Evolutionary conservation across 2,113 vertebrate genomes (phyloP).

Genomic region (Macheiramphus alcinus): DNA sequence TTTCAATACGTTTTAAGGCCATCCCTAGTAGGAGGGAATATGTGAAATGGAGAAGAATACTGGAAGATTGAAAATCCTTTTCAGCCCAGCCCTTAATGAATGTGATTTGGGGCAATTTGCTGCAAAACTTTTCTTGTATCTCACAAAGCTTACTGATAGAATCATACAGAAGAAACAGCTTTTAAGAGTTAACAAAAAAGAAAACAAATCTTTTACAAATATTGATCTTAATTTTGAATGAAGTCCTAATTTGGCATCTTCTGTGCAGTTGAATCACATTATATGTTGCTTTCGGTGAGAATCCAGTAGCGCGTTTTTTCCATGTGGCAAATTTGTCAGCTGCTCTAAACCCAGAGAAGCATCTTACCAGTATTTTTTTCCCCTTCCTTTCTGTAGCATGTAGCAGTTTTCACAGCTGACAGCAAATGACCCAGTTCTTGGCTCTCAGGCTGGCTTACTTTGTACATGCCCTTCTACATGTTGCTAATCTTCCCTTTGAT

Average conservation of each 20-base stretch:
- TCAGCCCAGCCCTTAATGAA: background rate
- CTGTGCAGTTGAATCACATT: background rate
- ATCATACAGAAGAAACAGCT: background rate
- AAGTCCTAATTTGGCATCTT: background rate
- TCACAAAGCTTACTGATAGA: background rate
- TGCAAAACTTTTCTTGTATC: background rate
- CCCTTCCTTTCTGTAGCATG: background rate
- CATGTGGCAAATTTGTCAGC: background rate
- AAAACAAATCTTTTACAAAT: background rate
- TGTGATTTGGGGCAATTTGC: background rate
- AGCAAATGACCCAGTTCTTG: background rate
- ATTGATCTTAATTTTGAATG: background rate
- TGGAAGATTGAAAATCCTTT: background rate
- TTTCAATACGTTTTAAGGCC: background rate
- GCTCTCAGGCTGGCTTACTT: background rate
- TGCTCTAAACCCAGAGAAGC: background rate
- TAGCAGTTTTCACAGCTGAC: background rate
- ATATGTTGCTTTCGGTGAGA: background rate
- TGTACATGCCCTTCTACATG: background rate
- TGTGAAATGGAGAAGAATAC: background rate
- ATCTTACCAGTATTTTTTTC: background rate
- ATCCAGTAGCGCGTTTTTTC: background rate
- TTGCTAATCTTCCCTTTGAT: background rate
- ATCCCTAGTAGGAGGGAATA: background rate
- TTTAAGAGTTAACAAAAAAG: background rate